Evolutionary conservation across 2,888 invertebrate genomes (phyloP).

Genomic region (Brassicogethes aeneus): DNA sequence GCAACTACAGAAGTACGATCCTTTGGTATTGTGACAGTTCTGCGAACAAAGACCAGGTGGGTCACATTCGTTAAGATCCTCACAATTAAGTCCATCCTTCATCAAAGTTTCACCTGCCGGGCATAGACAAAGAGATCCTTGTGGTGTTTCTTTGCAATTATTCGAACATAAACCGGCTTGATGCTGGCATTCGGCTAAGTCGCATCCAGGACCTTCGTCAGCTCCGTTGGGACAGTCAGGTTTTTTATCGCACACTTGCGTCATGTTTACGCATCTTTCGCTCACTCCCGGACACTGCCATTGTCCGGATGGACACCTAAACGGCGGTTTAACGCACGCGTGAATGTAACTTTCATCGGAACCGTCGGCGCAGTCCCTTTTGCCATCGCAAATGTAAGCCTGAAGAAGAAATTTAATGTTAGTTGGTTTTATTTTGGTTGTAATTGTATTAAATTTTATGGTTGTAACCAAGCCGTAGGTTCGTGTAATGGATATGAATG

Average conservation of each 20-base stretch:
- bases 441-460: too few relatives aligned
- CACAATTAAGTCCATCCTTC: constrained; percentile 58
- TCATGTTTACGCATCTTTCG: constrained; percentile 75
- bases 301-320: constrained; percentile 66
- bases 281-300: constrained; percentile 84
- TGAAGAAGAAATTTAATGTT: too few relatives aligned
- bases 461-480: too few relatives aligned
- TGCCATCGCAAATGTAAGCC: constrained; percentile 89
- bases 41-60: constrained; percentile 90
- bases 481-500: too few relatives aligned
- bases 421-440: too few relatives aligned
- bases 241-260: constrained; percentile 81
- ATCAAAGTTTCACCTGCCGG: constrained; percentile 77
- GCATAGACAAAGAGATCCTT: constrained; percentile 84
- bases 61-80: constrained; percentile 80
- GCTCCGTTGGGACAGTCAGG: constrained; percentile 88
- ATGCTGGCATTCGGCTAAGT: constrained; percentile 68
- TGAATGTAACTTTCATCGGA: constrained; percentile 78
- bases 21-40: constrained; percentile 80
- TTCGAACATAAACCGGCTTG: constrained; percentile 72
- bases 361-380: constrained; percentile 86
- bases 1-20: constrained; percentile 83
- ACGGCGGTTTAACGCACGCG: constrained; percentile 71
- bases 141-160: constrained; percentile 77
- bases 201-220: constrained; percentile 90